Base-by-base conservation (phyloP, 2,888 invertebrate genomes). In the Archaeoteleia sp. region DNA sequence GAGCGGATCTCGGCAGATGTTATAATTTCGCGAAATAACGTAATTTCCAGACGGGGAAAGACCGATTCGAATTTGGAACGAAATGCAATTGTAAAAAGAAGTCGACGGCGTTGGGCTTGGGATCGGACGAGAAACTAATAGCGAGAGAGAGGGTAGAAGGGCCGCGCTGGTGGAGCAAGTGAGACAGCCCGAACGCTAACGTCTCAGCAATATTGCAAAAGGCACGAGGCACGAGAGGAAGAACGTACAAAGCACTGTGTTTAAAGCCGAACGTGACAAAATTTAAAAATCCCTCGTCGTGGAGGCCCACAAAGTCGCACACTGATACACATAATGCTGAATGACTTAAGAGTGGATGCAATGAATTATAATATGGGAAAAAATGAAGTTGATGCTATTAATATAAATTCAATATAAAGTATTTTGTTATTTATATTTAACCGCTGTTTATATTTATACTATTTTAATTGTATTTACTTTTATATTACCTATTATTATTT, bases 251-350 rank as follows among this genome's bases (percentile, higher is more conserved):
- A 84, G 84, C 80, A 84, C 84, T 84, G 84, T 84, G 83, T 84
- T 84, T 84, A 84, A 84, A 82, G 80, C 80, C 81, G 84, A 83
- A 84, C 84, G 84, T 84, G 84, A 84, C 84, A 84, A 84, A 84
- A 84, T 84, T 84, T 81, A 79, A 82, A 84, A 84, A 84, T 80
- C 77, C 75, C 65, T 49, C 55, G 34, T 48, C 42, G 35, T 27
- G 39, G 29, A 27, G 25, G 43, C 32, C 39, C 46, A 34, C 48
- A 35, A 60, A 37, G 48, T 7, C 43, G 29, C 13, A 10, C 15
- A 34, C 25, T 53, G 60, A 58, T 66, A 60, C 34, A 37, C 20
- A 57, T 58, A 34, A 66, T 53, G 42, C 37, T 30, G 27, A 30
- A 5, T 30, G 39, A 27, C 25, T 39, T 9, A 17, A 45, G n/a